These are phyloP conservation scores for Saccostrea glomerata DNA, from an alignment of 1,140 invertebrate genomes.

Conservation along the genomic window DNA sequence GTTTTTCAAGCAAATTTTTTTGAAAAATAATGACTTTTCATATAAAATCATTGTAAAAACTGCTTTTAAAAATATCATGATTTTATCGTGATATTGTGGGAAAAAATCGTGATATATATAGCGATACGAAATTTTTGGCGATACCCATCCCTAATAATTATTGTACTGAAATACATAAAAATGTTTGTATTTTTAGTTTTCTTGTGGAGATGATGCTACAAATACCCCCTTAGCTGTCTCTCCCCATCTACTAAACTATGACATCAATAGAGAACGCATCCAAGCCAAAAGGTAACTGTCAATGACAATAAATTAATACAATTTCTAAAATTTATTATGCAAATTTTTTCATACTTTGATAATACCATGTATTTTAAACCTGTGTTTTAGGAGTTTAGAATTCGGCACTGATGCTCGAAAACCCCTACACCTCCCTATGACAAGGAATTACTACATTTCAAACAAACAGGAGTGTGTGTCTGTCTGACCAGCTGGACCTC, in stretches of 20 bases:
- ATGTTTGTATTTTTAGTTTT: slow-evolving; percentile 12
- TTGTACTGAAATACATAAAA: background rate
- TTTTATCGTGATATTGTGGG: too few species aligned
- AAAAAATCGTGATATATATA: too few species aligned
- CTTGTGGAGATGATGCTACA: slow-evolving; percentile 27
- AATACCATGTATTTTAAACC: background rate
- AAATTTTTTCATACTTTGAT: background rate
- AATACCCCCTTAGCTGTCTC: background rate
- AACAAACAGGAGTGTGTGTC: background rate
- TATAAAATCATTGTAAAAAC: too few species aligned
- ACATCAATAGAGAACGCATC: slow-evolving; percentile 23
- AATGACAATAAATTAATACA: background rate
- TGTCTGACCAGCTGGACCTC: background rate
- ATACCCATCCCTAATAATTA: too few species aligned
- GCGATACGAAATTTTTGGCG: too few species aligned
- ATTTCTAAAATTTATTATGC: background rate
- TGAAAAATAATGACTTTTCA: too few species aligned
- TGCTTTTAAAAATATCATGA: too few species aligned
- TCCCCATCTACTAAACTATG: slow-evolving; percentile 36
- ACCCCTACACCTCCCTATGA: background rate
- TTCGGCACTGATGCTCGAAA: background rate
- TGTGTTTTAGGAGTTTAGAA: slow-evolving; percentile 3
- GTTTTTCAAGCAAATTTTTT: too few species aligned
- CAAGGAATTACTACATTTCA: background rate
- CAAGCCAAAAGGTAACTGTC: slow-evolving; percentile 12